These are phyloP conservation scores for Tragelaphus buxtoni DNA, from an alignment of 2,113 vertebrate genomes.

Conservation along the genomic window DNA sequence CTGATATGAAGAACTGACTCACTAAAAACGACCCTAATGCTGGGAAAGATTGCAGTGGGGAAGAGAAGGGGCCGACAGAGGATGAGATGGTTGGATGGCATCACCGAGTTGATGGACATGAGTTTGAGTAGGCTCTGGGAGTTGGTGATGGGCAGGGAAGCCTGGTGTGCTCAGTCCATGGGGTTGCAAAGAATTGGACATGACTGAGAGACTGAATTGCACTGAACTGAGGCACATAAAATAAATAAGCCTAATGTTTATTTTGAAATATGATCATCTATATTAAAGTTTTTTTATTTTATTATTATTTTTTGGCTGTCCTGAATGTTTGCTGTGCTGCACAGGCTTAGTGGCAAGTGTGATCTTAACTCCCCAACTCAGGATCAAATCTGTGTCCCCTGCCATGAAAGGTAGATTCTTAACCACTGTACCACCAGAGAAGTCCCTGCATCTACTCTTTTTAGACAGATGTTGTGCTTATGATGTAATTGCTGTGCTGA, in stretches of 20 bases:
- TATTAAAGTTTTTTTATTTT: background rate
- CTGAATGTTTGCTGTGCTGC: background rate
- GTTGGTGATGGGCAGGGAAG: background rate
- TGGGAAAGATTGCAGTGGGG: background rate
- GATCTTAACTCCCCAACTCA: background rate
- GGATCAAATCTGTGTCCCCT: background rate
- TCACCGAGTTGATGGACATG: background rate
- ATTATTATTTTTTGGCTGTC: background rate
- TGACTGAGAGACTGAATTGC: background rate
- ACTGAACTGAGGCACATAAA: background rate
- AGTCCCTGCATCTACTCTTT: background rate
- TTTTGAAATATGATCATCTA: background rate
- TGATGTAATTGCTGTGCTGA: background rate
- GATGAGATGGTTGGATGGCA: background rate
- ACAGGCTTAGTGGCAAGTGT: background rate
- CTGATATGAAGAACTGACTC: background rate
- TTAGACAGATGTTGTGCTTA: background rate
- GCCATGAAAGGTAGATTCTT: background rate
- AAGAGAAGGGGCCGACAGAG: fast-evolving
- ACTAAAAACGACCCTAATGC: background rate
- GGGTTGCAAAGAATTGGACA: background rate
- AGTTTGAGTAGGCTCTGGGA: background rate
- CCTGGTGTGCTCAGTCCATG: background rate
- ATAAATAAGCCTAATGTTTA: background rate
- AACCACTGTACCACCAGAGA: background rate